Evolutionary conservation across 2,888 invertebrate species (phyloP).

Genomic region (Cantharis lateralis): DNA sequence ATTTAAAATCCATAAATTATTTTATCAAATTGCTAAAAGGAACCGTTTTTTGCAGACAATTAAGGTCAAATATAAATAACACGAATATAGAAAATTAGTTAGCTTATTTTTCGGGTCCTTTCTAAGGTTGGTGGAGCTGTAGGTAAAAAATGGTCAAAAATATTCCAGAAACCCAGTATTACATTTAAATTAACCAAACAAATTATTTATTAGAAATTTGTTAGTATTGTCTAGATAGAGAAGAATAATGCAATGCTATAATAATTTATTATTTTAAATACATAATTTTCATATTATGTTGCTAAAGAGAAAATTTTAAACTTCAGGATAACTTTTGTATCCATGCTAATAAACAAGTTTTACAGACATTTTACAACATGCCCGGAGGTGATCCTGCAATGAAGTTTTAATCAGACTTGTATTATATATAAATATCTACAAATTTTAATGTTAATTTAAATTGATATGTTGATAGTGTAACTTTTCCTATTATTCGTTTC

Average conservation of each 20-base stretch:
- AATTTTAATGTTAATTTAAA: neutral
- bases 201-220: no score
- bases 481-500: neutral
- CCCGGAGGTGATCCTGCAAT: neutral
- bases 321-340: neutral
- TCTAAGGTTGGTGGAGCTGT: no score
- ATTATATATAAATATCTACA: neutral
- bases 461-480: neutral
- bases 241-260: neutral
- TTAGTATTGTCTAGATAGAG: neutral
- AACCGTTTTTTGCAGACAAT: no score
- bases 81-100: no score
- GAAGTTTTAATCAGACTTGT: neutral
- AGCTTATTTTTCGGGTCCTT: no score
- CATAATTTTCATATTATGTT: neutral
- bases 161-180: no score
- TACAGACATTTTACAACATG: neutral
- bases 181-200: no score
- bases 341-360: neutral
- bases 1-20: no score
- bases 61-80: no score
- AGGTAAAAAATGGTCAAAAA: no score
- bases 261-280: neutral
- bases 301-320: neutral
- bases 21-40: no score